A percentile compares a stretch with the other conserved stretches of the same genome.
These are phyloP conservation scores for Setophaga coronata DNA, from an alignment of 2,113 vertebrate genomes.

Conservation along the genomic window DNA sequence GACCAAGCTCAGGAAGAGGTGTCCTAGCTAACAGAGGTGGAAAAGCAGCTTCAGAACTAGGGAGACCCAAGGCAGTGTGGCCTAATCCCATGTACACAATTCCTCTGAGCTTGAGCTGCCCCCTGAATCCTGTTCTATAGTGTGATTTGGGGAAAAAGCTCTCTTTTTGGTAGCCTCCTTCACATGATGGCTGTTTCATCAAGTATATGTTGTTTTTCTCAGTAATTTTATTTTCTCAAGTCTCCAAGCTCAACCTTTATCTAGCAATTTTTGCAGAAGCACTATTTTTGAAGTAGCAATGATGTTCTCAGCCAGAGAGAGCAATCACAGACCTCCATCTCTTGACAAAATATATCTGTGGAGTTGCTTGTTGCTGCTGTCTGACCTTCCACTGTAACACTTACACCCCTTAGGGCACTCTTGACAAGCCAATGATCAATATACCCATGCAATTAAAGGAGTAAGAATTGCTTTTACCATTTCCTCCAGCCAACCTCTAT, in stretches of 20 bases:
- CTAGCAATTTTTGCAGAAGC: neutral
- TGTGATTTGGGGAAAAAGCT: neutral
- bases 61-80: neutral
- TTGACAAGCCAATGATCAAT: neutral
- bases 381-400: neutral
- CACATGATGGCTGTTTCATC: neutral
- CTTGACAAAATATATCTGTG: neutral
- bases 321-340: neutral
- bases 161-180: neutral
- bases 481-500: neutral
- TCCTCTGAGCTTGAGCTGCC: neutral
- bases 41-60: neutral
- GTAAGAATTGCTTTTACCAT: neutral
- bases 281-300: neutral
- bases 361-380: neutral
- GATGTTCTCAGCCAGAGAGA: neutral
- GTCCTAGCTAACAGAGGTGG: neutral
- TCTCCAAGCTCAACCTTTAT: neutral
- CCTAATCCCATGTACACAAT: neutral
- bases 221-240: neutral
- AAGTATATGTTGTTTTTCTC: neutral
- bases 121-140: neutral
- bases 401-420: neutral
- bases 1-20: neutral
- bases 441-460: neutral